Percentiles rank a stretch among this genome's conserved stretches.
phyloP scores from a whole-genome alignment of 1,140 invertebrate species.

The Drosophila jambulina region DNA sequence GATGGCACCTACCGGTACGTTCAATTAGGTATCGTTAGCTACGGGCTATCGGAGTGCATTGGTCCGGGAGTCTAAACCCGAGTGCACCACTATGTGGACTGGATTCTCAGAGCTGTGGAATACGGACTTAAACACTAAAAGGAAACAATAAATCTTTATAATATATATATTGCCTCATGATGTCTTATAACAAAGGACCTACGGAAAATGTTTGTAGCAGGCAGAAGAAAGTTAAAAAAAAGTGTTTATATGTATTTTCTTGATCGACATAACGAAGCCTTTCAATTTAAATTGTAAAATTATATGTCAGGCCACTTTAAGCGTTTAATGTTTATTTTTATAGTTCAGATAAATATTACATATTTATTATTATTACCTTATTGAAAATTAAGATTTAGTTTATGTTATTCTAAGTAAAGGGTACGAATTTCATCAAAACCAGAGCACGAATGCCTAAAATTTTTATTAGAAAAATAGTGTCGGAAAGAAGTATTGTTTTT shows the following conservation, averaged over 20 bases:
- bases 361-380: no score
- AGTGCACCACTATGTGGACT: neutral
- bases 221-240: neutral
- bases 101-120: neutral
- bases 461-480: no score
- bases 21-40: constrained; percentile 7
- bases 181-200: neutral
- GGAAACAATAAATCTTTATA: neutral
- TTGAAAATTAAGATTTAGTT: no score
- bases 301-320: no score
- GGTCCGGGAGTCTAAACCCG: constrained; percentile 6
- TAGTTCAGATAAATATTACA: no score
- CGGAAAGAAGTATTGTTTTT: neutral
- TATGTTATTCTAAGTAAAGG: no score
- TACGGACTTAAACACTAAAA: neutral
- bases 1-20: neutral
- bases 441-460: no score
- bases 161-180: no score
- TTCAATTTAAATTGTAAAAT: no score
- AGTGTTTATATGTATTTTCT: neutral
- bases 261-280: no score
- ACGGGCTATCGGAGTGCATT: neutral
- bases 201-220: neutral
- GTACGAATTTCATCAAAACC: no score
- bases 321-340: no score